Base-by-base conservation (phyloP, 1,140 invertebrate genomes). In the Cataglyphis hispanica region DNA sequence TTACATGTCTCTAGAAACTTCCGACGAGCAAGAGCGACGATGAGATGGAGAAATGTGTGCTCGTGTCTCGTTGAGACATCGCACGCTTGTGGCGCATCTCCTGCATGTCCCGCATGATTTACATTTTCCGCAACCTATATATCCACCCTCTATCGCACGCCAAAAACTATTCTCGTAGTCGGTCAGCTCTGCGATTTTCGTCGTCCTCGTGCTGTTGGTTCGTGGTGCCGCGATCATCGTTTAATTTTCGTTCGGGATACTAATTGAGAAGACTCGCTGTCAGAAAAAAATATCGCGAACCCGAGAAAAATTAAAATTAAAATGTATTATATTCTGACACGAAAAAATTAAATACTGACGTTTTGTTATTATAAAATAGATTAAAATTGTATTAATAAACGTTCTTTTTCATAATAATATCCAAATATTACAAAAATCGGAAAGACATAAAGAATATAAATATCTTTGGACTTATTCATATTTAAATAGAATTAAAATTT, bases 81-180 rank as follows among this genome's bases (percentile, higher is more conserved):
- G 27, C 53, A 67, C 61, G n/a, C 34, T 22, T 10, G 19, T 10
- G 19, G 56, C 53, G 22, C 64, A 84, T 61, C 70, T 64, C 25
- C 37, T 40, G 46, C 46, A 19, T 64, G 58, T 58, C 16, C 5
- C 11, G 31, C 6, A 31, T 63, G 13, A 70, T 83, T 70, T 50
- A 46, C 67, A 37, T 60, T 31, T 46, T 27, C 81, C 43, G 60
- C 22, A 75, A 76, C 81, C 81, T 85, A 78, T 85, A 85, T 78
- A 85, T 77, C 34, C 25, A 40, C n/a, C 25, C 37, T 53, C 63
- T 50, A 72, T 58, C 70, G 77, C 46, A 66, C 72, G 89, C 85
- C 85, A 91, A 88, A 76, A 87, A 66, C 84, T 91, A 91, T 91
- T 89, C 86, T 89, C 60, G 86, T 84, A 87, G 75, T 69, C 31